A percentile compares a stretch with the other conserved stretches of the same genome.
phyloP scores from a whole-genome alignment of 2,797 vertebrate genomes.

The Sebastiscus tertius region DNA sequence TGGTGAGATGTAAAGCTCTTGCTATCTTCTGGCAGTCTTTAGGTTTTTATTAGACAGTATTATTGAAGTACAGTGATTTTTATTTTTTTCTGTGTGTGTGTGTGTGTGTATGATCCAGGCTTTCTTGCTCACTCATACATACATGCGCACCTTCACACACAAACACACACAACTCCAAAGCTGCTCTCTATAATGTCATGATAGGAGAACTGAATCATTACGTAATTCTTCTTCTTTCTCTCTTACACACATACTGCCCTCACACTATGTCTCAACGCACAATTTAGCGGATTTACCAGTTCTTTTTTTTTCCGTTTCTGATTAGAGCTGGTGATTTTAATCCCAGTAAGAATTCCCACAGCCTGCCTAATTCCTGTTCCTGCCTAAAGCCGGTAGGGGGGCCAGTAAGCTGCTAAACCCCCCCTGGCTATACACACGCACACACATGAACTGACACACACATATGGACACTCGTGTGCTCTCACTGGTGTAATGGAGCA shows the following conservation, averaged over 20 bases:
- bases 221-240: constrained; percentile 52
- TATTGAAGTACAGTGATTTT: constrained; percentile 38
- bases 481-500: neutral
- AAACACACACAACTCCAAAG: constrained; percentile 23
- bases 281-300: constrained; percentile 50
- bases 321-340: constrained; percentile 72
- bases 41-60: constrained; percentile 49
- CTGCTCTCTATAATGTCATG: constrained; percentile 33
- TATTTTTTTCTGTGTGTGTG: neutral
- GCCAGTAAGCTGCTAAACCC: constrained; percentile 70
- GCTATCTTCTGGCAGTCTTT: constrained; percentile 17
- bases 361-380: constrained; percentile 71
- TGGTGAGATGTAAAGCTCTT: constrained; percentile 26
- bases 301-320: constrained; percentile 39
- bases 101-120: neutral
- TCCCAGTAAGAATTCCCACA: constrained; percentile 78
- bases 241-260: constrained; percentile 4
- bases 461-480: constrained; percentile 21
- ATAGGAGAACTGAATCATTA: constrained; percentile 51
- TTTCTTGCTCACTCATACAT: neutral
- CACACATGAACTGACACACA: constrained; percentile 32
- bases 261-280: constrained; percentile 32
- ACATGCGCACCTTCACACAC: neutral
- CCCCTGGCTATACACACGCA: constrained; percentile 20
- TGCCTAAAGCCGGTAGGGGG: constrained; percentile 67